A percentile compares a stretch with the other conserved stretches of the same genome.
Conservation (phyloP, 1,140 invertebrate species). For the Pantala flavescens region DNA sequence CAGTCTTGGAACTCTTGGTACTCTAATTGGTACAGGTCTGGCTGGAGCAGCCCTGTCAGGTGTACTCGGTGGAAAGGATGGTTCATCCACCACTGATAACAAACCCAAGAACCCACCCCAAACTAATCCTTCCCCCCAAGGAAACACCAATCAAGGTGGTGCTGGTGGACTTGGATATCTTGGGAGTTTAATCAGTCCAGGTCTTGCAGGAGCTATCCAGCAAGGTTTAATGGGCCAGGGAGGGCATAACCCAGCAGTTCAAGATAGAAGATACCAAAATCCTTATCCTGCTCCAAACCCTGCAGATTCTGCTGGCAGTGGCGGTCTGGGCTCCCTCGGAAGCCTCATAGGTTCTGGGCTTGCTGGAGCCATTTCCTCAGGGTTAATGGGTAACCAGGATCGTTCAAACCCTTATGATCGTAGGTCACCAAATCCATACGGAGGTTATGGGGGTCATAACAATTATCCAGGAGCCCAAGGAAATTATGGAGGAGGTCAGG, state of each 20-base stretch:
- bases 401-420: neutral
- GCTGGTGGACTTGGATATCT: neutral
- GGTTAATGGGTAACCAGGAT: neutral
- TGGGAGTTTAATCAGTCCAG: constrained; percentile 5
- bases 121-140: neutral
- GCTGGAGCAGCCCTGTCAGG: neutral
- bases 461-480: neutral
- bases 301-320: neutral
- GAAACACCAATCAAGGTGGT: neutral
- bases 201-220: neutral
- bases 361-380: neutral
- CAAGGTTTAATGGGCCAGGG: neutral
- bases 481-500: neutral
- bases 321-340: neutral
- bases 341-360: neutral
- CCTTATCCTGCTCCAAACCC: neutral
- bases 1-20: neutral
- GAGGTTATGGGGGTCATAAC: neutral
- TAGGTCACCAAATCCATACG: neutral
- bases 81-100: neutral
- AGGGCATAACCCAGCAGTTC: neutral
- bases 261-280: neutral
- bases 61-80: neutral
- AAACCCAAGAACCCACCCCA: neutral
- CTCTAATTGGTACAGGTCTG: neutral